phyloP scores from a whole-genome alignment of 2,113 vertebrate genomes.

The Tinamus guttatus region DNA sequence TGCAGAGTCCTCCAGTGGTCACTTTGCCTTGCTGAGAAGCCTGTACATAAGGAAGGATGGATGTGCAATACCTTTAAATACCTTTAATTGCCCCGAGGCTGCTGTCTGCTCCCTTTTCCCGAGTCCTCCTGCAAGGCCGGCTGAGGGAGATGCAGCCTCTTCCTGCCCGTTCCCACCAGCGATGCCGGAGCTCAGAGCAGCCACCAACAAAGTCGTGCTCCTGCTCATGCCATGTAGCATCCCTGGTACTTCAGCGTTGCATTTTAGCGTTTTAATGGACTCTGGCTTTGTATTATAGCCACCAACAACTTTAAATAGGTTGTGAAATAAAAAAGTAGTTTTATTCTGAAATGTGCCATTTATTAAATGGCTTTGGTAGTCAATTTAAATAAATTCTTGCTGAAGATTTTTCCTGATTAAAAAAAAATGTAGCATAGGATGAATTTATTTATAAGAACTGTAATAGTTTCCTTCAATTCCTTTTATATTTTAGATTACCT shows the following conservation, averaged over 20 bases:
- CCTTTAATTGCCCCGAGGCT: constrained; percentile 1
- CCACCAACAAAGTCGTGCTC: not conserved
- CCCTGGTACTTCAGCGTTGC: constrained; percentile 29
- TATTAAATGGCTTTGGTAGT: constrained; percentile 75
- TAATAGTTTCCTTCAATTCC: constrained; percentile 90
- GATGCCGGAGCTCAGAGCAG: not conserved
- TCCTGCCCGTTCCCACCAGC: not conserved
- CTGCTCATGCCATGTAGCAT: not conserved
- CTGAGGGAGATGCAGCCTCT: not conserved
- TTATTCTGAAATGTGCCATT: constrained; percentile 70
- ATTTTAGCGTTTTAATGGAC: constrained; percentile 46
- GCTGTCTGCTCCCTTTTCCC: not conserved
- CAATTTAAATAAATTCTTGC: constrained; percentile 77
- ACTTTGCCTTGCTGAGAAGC: constrained; percentile 23
- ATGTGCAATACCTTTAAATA: not conserved
- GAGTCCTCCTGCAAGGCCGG: not conserved
- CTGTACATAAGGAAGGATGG: not conserved
- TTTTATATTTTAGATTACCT: constrained; percentile 91
- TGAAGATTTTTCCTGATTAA: constrained; percentile 75
- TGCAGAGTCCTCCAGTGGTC: not conserved
- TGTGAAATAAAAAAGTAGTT: constrained; percentile 66
- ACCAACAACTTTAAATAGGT: constrained; percentile 55
- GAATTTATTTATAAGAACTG: constrained; percentile 86
- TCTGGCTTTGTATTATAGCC: not conserved
- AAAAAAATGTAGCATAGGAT: constrained; percentile 72